Conservation (phyloP, 1,140 invertebrate genomes). For the Anastrepha ludens region DNA sequence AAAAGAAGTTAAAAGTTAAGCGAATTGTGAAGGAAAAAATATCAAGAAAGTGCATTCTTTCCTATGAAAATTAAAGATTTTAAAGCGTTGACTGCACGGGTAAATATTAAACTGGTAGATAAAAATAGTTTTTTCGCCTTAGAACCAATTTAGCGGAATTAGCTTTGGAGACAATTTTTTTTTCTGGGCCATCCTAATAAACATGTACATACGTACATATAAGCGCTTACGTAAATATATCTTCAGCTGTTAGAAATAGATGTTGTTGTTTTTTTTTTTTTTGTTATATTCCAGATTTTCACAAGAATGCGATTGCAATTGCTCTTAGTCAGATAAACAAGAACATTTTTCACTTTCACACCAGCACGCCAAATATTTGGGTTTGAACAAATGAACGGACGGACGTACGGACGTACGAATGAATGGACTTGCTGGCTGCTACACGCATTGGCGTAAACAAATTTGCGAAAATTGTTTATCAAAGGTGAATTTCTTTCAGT, state of each 20-base stretch:
- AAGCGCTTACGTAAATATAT: neutral
- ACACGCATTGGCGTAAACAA: slow-evolving; percentile 30
- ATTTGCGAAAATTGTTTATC: slow-evolving; percentile 45
- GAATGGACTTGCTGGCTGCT: neutral
- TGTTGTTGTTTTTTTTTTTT: neutral
- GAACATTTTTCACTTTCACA: slow-evolving; percentile 36
- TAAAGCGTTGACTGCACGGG: too few species aligned
- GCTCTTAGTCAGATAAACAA: slow-evolving; percentile 10
- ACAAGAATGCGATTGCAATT: slow-evolving; percentile 8
- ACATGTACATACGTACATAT: neutral
- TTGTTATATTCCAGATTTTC: slow-evolving; percentile 8
- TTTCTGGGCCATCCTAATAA: neutral
- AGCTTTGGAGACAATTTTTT: neutral
- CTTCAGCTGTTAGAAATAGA: neutral
- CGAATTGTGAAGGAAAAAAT: too few species aligned
- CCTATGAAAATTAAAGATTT: too few species aligned
- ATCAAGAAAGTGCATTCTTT: too few species aligned
- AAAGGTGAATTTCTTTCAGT: slow-evolving; percentile 28
- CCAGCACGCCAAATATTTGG: slow-evolving; percentile 18
- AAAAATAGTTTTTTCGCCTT: too few species aligned
- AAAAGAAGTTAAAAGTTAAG: too few species aligned
- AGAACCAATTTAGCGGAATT: neutral
- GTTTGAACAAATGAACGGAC: neutral
- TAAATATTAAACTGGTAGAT: neutral
- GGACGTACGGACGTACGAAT: neutral